A percentile compares a stretch with the other conserved stretches of the same genome.
phyloP scores from a whole-genome alignment of 1,140 invertebrate species.

The Ostrea denselamellosa region DNA sequence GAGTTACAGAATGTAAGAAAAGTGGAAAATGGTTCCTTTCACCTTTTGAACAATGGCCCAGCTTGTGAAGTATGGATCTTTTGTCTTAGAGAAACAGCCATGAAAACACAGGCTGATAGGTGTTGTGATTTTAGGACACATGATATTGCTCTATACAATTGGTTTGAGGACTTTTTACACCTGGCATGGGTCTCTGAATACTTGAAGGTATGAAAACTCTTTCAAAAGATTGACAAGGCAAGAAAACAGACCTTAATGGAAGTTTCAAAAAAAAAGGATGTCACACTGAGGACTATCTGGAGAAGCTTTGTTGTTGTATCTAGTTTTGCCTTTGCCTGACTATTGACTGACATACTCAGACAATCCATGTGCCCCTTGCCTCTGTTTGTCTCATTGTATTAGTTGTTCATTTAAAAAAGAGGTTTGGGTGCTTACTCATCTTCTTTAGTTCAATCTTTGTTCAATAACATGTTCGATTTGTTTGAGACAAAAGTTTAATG shows the following conservation, averaged over 20 bases:
- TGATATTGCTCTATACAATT: neutral
- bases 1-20: no score
- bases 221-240: neutral
- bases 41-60: no score
- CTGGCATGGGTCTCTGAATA: neutral
- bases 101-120: conserved; percentile 5
- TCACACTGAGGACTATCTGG: conserved; percentile 1
- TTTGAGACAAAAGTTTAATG: conserved; percentile 27
- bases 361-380: neutral
- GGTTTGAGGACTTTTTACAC: neutral
- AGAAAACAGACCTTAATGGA: conserved; percentile 11
- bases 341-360: neutral
- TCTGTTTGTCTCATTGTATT: neutral
- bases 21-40: no score
- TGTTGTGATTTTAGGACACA: neutral
- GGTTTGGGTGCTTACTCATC: conserved; percentile 26
- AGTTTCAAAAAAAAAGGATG: neutral
- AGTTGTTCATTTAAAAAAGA: neutral
- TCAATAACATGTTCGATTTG: neutral
- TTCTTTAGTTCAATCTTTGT: neutral
- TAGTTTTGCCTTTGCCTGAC: conserved; percentile 3
- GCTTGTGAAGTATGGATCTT: neutral
- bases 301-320: conserved; percentile 13
- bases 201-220: neutral
- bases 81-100: neutral